These are phyloP conservation scores for Nothura maculosa DNA, from an alignment of 2,797 vertebrate genomes.

Conservation along the genomic window DNA sequence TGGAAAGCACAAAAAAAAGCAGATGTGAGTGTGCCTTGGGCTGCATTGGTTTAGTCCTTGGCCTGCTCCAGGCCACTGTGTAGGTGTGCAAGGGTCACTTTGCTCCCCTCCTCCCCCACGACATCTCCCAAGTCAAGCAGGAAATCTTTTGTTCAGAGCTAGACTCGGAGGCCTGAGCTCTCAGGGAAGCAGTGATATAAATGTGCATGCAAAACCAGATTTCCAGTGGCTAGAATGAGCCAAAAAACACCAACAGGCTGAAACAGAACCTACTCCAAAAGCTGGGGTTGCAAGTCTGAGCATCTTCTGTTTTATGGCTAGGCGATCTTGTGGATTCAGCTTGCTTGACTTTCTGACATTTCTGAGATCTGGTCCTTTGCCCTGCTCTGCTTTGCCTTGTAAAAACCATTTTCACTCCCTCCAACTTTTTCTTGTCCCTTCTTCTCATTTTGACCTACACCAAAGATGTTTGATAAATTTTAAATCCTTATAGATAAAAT, in stretches of 20 bases:
- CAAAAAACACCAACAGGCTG: not conserved
- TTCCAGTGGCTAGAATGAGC: not conserved
- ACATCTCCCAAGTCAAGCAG: not conserved
- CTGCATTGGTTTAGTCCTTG: not conserved
- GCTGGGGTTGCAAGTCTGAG: not conserved
- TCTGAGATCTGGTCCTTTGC: not conserved
- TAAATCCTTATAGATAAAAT: not conserved
- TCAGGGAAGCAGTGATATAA: not conserved
- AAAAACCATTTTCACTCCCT: not conserved
- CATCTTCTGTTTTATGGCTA: not conserved
- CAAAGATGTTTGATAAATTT: not conserved
- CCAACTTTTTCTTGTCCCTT: not conserved
- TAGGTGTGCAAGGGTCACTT: not conserved
- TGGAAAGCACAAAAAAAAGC: not conserved
- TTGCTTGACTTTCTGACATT: not conserved
- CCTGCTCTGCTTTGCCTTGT: not conserved
- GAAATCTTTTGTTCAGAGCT: not conserved
- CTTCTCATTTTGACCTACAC: not conserved
- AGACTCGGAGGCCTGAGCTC: not conserved
- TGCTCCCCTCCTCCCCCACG: not conserved
- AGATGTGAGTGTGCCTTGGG: not conserved
- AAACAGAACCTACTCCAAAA: not conserved
- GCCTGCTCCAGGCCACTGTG: not conserved
- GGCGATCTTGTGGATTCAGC: not conserved
- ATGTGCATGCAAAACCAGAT: not conserved